Evolutionary conservation across 2,797 vertebrate genomes (phyloP), one percentile per base, ranked within the genome.

Genomic region (Amphiprion clarkii): DNA sequence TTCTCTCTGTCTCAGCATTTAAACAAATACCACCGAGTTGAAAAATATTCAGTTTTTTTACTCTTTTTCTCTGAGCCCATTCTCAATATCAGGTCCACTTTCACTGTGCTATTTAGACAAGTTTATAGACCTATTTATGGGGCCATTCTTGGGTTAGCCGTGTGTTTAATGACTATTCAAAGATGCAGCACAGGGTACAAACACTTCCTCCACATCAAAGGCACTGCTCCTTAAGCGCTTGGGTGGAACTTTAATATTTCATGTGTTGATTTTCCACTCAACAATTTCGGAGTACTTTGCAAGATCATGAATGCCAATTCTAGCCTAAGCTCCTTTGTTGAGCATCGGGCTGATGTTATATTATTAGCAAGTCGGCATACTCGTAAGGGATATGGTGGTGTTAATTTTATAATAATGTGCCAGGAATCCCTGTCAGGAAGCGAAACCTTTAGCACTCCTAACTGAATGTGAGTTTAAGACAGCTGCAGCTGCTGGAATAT

Each of bases 201-300:
- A 84, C 76, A 71, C 49, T 63, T 81, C 55, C 78, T 79, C 48
- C 74, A 83, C 87, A 78, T 90, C 79, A 90, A 86, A 87, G 55
- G 8, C 82, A 67, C 52, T 7, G 49, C 46, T 81, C 60, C 80
- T 73, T 61, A 64, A 83, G 81, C 69, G 8, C 74, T 72, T 44
- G 52, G 74, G 65, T 67, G 63, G 62, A 83, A 70, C 13, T 82
- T 90, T 71, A 91, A 93, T 91, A 88, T 91, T 91, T 91, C 59
- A 93, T 88, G 71, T 65, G 74, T 81, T 79, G 74, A 71, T 84
- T 92, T 88, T 85, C 67, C 71, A 82, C 76, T 81, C 53, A 74
- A 73, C 72, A 58, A 71, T 70, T 86, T 82, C 60, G 57, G 60
- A 79, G 46, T 67, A 78, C 83, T 78, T 74, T 60, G 60, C 65